Conservation (phyloP, 2,113 vertebrate species). For the Nyctereutes procyonoides region DNA sequence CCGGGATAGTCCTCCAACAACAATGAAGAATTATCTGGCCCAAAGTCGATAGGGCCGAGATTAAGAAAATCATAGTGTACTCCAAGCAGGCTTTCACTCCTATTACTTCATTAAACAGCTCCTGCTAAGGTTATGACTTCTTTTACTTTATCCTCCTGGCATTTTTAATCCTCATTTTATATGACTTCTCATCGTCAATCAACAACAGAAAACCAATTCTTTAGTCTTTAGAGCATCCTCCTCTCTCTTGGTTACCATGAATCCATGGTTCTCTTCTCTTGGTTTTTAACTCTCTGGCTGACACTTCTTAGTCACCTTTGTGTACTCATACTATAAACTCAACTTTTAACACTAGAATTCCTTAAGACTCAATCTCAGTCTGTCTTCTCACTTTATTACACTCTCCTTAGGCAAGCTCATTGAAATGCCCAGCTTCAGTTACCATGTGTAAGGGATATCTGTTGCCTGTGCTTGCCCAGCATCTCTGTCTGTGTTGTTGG, state of each 20-base stretch:
- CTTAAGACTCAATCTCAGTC: background rate
- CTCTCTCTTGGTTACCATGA: background rate
- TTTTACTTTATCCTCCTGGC: background rate
- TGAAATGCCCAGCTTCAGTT: background rate
- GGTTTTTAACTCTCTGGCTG: background rate
- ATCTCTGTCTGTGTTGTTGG: background rate
- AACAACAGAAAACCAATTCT: background rate
- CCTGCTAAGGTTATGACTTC: background rate
- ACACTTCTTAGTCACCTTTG: background rate
- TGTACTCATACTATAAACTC: background rate
- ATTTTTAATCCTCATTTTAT: background rate
- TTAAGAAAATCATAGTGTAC: background rate
- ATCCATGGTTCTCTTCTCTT: background rate
- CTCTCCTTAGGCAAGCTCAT: background rate
- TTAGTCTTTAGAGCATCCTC: background rate
- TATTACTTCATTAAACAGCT: background rate
- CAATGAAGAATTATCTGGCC: background rate
- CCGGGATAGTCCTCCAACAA: background rate
- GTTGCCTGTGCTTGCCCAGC: background rate
- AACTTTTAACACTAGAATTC: background rate
- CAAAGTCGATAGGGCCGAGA: background rate
- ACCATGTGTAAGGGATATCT: background rate
- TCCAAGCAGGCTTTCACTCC: background rate
- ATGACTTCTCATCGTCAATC: background rate
- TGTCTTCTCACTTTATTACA: background rate